Base-by-base conservation (phyloP, 2,797 vertebrate species). In the Furcifer pardalis region DNA sequence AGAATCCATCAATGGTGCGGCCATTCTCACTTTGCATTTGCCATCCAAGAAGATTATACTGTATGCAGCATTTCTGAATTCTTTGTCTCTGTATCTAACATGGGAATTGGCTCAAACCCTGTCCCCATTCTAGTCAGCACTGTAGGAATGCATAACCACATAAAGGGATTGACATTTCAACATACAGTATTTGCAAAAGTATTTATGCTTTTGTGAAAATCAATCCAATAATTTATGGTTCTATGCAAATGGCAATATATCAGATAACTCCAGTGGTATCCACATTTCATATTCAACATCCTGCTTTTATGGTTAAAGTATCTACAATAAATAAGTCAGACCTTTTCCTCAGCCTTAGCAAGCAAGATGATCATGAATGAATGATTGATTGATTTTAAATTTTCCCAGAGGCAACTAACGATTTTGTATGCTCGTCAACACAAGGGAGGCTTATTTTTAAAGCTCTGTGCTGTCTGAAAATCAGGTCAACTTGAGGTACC, bases 351-450 rank as follows among this genome's bases (percentile, higher is more conserved):
- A 77, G 52, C 35, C 66, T 77, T 63, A 71, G 65, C 56, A 78
- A 84, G 65, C 62, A 69, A 71, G 84, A 82, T 82, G 35, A 81
- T 77, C 63, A 60, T 86, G 79, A 81, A 81, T 86, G 83, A 84
- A 52, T 65, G 72, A 77, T 60, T 75, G 84, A 80, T 81, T 85
- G 84, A 81, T 81, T 76, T 85, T 56, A 25, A 42, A 82, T 76
- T 75, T 84, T 82, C 80, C 80, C 79, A 81, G 42, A 78, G 83
- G 78, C 17, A 42, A 82, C 69, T 79, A 60, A 62, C 17, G 62
- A 63, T 83, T 82, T 37, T 79, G 66, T 74, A 62, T 35, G 56
- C 40, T 40, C 12, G 66, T 1, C 86, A 68, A 72, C 32, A 1
- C 62, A 7, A 10, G 30, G 1, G 49, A 7, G 62, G 0, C 25